Evolutionary conservation across 1,140 invertebrate genomes (phyloP).

Genomic region (Maniola jurtina): DNA sequence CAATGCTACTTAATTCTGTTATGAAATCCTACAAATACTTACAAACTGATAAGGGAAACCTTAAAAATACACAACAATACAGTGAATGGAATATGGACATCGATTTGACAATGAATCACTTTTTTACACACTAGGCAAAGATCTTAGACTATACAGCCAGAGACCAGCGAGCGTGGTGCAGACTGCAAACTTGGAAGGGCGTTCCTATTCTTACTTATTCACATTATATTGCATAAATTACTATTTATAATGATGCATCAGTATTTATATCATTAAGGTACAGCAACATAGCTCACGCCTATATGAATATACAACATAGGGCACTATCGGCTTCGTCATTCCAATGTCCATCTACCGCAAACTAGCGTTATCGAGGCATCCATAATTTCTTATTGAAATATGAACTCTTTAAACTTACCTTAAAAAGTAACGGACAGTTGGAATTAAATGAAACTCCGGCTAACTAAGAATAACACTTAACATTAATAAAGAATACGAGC

Average conservation of each 20-base stretch:
- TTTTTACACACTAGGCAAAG: slow-evolving; percentile 23
- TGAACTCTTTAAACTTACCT: slow-evolving; percentile 41
- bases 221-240: slow-evolving; percentile 18
- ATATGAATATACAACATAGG: slow-evolving; percentile 42
- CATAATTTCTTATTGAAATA: not conserved
- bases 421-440: slow-evolving; percentile 22
- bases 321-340: slow-evolving; percentile 62
- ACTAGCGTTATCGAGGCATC: slow-evolving; percentile 26
- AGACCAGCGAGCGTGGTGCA: slow-evolving; percentile 24
- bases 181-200: slow-evolving; percentile 35
- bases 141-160: slow-evolving; percentile 13
- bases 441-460: slow-evolving; percentile 24
- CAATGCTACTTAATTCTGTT: too few species aligned
- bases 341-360: not conserved
- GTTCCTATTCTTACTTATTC: slow-evolving; percentile 32
- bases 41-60: not conserved
- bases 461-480: slow-evolving; percentile 33
- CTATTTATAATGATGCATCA: slow-evolving; percentile 24
- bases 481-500: slow-evolving; percentile 29
- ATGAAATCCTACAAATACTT: too few species aligned
- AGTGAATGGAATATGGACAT: slow-evolving; percentile 26
- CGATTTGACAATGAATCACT: slow-evolving; percentile 35
- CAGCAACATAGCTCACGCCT: slow-evolving; percentile 41
- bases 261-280: slow-evolving; percentile 47
- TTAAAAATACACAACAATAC: slow-evolving; percentile 13